Conservation (phyloP, 2,888 invertebrate genomes). For the Agonopterix alstromeriana region DNA sequence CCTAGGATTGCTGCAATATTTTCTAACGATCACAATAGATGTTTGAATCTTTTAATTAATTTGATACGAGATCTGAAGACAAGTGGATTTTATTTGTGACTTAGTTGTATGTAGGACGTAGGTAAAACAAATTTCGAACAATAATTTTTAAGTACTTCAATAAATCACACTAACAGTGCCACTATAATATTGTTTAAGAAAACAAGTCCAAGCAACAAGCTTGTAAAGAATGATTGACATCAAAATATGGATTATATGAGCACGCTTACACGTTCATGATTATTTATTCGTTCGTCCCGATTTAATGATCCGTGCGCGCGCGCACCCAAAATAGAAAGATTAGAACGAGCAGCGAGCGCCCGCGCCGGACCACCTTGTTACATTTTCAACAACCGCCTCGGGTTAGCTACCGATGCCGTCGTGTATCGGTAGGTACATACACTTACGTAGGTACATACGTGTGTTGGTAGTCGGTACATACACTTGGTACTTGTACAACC, state of each 20-base stretch:
- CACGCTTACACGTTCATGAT: constrained; percentile 35
- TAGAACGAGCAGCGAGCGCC: constrained; percentile 25
- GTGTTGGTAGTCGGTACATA: no score
- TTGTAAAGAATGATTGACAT: constrained; percentile 40
- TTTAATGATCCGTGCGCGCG: constrained; percentile 29
- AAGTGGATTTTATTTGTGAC: no score
- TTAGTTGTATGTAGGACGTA: no score
- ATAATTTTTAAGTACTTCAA: no score
- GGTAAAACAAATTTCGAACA: no score
- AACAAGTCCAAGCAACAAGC: constrained; percentile 9
- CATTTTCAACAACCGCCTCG: constrained; percentile 21
- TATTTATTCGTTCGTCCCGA: constrained; percentile 39
- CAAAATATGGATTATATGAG: constrained; percentile 33
- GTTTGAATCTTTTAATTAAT: not conserved
- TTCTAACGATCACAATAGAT: constrained; percentile 25
- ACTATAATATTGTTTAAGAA: not conserved
- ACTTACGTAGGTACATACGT: no score
- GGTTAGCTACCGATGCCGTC: no score
- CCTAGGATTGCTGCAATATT: constrained; percentile 38
- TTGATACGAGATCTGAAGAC: no score
- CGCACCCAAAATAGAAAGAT: constrained; percentile 46
- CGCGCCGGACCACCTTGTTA: constrained; percentile 44
- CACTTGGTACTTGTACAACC: no score
- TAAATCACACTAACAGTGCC: no score
- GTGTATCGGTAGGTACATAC: no score